A percentile compares a stretch with the other conserved stretches of the same genome.
phyloP scores from a whole-genome alignment of 2,888 invertebrate genomes.

The Megalurothrips usitatus region DNA sequence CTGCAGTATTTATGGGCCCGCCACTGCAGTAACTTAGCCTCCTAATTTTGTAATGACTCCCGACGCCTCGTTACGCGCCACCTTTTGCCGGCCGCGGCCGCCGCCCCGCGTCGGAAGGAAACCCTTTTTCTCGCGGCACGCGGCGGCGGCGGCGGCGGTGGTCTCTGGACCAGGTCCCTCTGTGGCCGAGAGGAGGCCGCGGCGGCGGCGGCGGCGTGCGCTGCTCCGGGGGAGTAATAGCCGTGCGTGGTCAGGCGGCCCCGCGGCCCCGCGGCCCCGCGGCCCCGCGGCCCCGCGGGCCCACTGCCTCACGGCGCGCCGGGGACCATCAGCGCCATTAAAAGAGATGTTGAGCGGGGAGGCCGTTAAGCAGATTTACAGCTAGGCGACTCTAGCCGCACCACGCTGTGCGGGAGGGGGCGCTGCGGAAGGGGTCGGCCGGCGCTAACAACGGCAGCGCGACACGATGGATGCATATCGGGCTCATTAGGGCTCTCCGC shows the following conservation, averaged over 20 bases:
- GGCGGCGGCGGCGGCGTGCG: not conserved
- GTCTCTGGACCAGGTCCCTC: not conserved
- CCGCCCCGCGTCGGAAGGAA: too few species aligned
- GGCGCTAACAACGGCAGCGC: too few species aligned
- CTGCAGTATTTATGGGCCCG: not conserved
- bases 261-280: too few species aligned
- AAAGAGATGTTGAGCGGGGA: constrained; percentile 14
- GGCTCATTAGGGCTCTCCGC: too few species aligned
- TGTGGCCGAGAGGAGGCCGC: not conserved
- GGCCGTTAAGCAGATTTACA: constrained; percentile 24
- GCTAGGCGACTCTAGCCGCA: not conserved
- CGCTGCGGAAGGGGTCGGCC: too few species aligned
- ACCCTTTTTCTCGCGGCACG: not conserved
- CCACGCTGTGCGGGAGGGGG: too few species aligned
- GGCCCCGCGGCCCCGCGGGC: too few species aligned
- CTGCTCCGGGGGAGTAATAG: not conserved
- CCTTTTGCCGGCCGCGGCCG: not conserved
- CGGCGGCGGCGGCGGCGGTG: not conserved
- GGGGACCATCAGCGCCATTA: constrained; percentile 23
- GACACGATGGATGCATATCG: too few species aligned
- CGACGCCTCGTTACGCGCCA: not conserved
- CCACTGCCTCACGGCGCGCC: not conserved
- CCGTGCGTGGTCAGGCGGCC: not conserved
- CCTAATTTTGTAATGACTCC: constrained; percentile 6
- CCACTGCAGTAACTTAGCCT: not conserved